phyloP scores from a whole-genome alignment of 2,797 vertebrate species.

The Cetoscarus ocellatus region DNA sequence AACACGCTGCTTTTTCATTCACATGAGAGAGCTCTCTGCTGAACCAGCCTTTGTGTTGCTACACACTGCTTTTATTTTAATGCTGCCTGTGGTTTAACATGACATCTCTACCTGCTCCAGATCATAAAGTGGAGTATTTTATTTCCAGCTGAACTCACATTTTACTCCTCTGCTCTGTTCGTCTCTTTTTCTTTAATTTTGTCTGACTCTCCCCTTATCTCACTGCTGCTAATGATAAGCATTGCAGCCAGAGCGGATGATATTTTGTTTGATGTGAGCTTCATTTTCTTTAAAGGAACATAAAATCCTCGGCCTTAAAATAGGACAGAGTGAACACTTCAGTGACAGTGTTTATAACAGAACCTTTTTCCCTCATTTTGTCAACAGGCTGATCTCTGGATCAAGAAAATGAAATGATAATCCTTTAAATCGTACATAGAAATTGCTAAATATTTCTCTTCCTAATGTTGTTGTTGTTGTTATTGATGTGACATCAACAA shows the following conservation, averaged over 20 bases:
- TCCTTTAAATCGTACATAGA: slow-evolving; percentile 51
- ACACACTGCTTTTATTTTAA: slow-evolving; percentile 26
- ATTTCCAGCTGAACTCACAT: slow-evolving; percentile 17
- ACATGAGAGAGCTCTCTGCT: slow-evolving; percentile 24
- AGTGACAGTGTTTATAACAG: slow-evolving; percentile 41
- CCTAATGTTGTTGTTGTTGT: slow-evolving; percentile 35
- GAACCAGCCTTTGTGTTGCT: too few species aligned
- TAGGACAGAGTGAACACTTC: slow-evolving; percentile 48
- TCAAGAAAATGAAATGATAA: slow-evolving; percentile 41
- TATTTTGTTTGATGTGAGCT: slow-evolving; percentile 32
- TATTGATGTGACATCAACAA: neutral
- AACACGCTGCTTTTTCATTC: slow-evolving; percentile 43
- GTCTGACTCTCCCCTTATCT: slow-evolving; percentile 34
- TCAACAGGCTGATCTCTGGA: slow-evolving; percentile 28
- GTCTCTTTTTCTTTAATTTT: slow-evolving; percentile 46
- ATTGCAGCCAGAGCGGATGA: slow-evolving; percentile 26
- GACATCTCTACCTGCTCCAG: slow-evolving; percentile 14
- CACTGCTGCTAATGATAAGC: slow-evolving; percentile 33
- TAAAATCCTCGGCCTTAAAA: slow-evolving; percentile 48
- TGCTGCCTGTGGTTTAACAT: slow-evolving; percentile 32
- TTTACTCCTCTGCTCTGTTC: slow-evolving; percentile 25
- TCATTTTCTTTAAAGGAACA: slow-evolving; percentile 37
- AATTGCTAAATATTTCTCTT: slow-evolving; percentile 35
- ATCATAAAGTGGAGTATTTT: slow-evolving; percentile 38
- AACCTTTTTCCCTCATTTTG: slow-evolving; percentile 7